Evolutionary conservation across 1,140 invertebrate species (phyloP).

Genomic region (Ips nitidus): DNA sequence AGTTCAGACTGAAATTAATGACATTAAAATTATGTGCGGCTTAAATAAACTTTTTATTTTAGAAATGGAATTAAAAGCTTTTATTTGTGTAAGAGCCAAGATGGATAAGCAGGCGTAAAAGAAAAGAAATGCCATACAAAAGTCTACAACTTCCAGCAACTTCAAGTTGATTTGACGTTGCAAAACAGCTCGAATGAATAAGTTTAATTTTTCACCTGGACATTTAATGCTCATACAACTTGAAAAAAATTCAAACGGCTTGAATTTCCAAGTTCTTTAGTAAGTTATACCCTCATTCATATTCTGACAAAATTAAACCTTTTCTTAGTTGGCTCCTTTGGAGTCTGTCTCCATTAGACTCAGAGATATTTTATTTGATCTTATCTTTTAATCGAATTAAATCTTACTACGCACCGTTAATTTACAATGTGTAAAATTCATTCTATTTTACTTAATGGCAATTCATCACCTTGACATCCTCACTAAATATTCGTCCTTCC

Average conservation of each 20-base stretch:
- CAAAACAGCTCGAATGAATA: no score
- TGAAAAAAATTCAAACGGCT: no score
- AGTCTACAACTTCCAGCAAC: not conserved
- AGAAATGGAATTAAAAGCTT: slow-evolving; percentile 34
- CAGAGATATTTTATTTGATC: slow-evolving; percentile 28
- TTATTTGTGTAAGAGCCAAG: slow-evolving; percentile 31
- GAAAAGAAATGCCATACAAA: slow-evolving; percentile 28
- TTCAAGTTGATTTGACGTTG: no score
- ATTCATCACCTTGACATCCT: no score
- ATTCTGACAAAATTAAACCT: slow-evolving; percentile 19
- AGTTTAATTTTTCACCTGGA: no score
- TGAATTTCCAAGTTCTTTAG: no score
- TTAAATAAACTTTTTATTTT: slow-evolving; percentile 32
- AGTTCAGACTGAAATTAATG: slow-evolving; percentile 27
- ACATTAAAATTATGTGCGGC: slow-evolving; percentile 31
- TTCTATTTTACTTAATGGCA: slow-evolving; percentile 5
- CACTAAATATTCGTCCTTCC: no score
- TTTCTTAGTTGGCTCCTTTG: slow-evolving; percentile 9
- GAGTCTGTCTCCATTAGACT: slow-evolving; percentile 16
- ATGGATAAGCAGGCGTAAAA: slow-evolving; percentile 24
- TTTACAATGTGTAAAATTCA: slow-evolving; percentile 24
- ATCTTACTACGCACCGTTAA: slow-evolving; percentile 20
- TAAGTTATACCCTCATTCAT: slow-evolving; percentile 6
- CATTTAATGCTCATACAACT: no score
- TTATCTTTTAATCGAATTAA: slow-evolving; percentile 32